These are phyloP conservation scores for Aptenodytes patagonicus DNA, from an alignment of 2,113 vertebrate genomes.

Conservation along the genomic window DNA sequence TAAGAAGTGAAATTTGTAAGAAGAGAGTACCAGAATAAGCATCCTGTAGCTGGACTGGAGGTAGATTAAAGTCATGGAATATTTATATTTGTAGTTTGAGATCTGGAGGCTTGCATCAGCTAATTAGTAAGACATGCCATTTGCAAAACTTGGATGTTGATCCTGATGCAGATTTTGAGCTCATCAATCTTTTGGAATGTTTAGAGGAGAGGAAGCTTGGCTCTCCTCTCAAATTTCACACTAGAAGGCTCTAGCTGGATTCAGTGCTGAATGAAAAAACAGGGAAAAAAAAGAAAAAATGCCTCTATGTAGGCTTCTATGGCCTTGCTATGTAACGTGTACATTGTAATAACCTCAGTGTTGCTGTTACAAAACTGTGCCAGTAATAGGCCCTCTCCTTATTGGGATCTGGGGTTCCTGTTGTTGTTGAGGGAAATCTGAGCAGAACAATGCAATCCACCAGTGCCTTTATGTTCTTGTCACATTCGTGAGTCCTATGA, in stretches of 20 bases:
- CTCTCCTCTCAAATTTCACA: not conserved
- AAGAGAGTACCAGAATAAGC: not conserved
- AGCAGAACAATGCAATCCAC: not conserved
- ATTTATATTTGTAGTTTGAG: conserved; percentile 19
- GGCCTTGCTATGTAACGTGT: not conserved
- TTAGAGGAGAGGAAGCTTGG: conserved; percentile 19
- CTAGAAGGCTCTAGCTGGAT: not conserved
- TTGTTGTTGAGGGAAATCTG: not conserved
- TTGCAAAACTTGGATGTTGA: conserved; percentile 48
- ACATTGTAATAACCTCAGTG: not conserved
- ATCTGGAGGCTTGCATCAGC: not conserved
- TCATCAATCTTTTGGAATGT: conserved; percentile 25
- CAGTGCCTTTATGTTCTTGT: not conserved
- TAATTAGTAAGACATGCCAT: conserved; percentile 38
- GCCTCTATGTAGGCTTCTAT: not conserved
- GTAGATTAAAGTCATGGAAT: not conserved
- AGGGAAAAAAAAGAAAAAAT: not conserved
- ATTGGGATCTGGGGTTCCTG: not conserved
- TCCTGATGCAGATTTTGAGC: conserved; percentile 26
- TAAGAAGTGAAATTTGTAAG: not conserved
- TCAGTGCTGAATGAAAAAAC: not conserved
- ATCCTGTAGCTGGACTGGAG: not conserved
- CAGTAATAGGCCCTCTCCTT: not conserved
- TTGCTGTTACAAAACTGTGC: not conserved
- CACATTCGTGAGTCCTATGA: not conserved